A percentile compares a stretch with the other conserved stretches of the same genome.
Conservation (phyloP, 2,888 invertebrate genomes). For the Stenolophus ochropezus region DNA sequence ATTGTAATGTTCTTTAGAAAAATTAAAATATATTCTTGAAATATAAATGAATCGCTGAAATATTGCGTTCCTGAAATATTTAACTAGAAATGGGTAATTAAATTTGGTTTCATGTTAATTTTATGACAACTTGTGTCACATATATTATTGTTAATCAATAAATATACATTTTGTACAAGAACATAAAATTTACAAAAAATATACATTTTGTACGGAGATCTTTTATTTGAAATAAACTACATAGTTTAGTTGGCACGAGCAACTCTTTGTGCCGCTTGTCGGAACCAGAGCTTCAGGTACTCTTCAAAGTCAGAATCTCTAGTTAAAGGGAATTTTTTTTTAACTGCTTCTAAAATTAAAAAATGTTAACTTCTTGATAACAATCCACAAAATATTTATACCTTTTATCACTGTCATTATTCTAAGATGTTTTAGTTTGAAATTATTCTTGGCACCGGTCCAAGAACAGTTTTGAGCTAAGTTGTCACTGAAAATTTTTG, state of each 20-base stretch:
- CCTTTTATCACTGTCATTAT: not conserved
- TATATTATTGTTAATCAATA: not conserved
- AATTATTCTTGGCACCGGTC: not conserved
- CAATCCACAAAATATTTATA: not conserved
- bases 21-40: too few species aligned
- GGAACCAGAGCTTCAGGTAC: not conserved
- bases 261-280: not conserved
- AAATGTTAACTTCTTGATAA: not conserved
- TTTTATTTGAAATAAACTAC: not conserved
- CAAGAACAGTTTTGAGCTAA: not conserved
- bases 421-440: not conserved
- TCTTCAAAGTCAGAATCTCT: not conserved
- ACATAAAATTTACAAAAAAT: too few species aligned
- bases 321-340: not conserved
- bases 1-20: too few species aligned
- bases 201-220: not conserved
- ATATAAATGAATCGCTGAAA: too few species aligned
- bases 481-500: not conserved
- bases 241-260: not conserved
- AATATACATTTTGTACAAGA: not conserved
- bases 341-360: not conserved
- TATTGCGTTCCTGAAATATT: too few species aligned
- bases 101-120: not conserved
- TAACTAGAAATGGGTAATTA: not conserved
- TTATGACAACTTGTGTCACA: not conserved